Evolutionary conservation across 2,888 invertebrate genomes (phyloP), one percentile per base, ranked within the genome.

Genomic region (Amiota minor): DNA sequence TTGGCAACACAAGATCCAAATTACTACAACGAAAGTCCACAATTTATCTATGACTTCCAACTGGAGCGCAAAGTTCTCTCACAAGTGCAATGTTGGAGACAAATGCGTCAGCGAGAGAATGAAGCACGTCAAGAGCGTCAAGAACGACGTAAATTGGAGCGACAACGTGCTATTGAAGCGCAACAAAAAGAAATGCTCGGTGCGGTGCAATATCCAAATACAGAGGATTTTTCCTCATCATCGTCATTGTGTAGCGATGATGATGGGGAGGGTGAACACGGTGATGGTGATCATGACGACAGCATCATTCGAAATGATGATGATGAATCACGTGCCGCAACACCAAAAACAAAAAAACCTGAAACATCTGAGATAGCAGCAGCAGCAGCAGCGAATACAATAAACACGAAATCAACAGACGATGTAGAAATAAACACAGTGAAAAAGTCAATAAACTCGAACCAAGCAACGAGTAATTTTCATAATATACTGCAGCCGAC

Each of bases 1-100:
- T 81, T 93, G 76, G 89, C 89, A 72, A 90, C 91, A 74, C 91
- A 76, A 62, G 77, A 91, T 75, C 90, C 91, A 73, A 91, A 92
- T 78, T 88, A 91, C 77, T 79, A 91, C 90, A 80, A 90, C 76
- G 90, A 93, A 76, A 93, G 93, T 71, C 76, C 82, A 11, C 77
- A 79, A 47, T 89, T 79, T 74, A 90, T 92, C 79, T 95, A 94
- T 86, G 92, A 95, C 88, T 95, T 95, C 85, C 92, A 92, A 74
- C 91, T 95, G 83, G 96, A 96, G 87, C 92, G 90, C 74, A 93
- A 93, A 78, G 93, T 95, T 61, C 90, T 95, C 78, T 91, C 92
- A 61, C 94, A 94, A 90, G 92, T 95, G 85, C 92, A 91, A 75
- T 94, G 95, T 88, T 94, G 94, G 91, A 92, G 92, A 74, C 92